These are phyloP conservation scores for Andrena cerasifolii DNA, from an alignment of 1,140 invertebrate species.

Conservation along the genomic window DNA sequence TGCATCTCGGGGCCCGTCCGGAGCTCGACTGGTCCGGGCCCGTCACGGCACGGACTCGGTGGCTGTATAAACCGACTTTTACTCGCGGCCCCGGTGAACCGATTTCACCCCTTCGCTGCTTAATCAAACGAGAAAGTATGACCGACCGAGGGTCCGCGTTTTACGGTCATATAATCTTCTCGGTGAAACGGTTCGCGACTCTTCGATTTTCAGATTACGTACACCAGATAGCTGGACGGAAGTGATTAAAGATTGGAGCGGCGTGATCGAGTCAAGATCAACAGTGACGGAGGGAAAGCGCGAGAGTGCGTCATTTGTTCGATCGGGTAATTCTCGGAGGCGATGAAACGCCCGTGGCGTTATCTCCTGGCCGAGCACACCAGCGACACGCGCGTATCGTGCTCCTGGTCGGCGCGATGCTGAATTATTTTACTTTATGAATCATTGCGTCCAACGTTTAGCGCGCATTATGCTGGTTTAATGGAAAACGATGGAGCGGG, in stretches of 20 bases:
- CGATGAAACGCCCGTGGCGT: neutral
- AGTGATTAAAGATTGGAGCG: neutral
- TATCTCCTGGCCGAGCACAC: neutral
- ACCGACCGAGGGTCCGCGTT: no score
- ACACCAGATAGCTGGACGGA: neutral
- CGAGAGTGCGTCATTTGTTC: neutral
- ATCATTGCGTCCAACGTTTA: constrained; percentile 3
- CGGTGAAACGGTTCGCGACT: no score
- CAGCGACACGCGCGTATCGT: neutral
- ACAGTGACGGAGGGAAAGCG: neutral
- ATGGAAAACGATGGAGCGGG: constrained; percentile 16
- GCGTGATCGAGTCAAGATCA: neutral
- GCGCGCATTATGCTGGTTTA: neutral
- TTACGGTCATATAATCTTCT: no score
- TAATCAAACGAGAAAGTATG: no score
- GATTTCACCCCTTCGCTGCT: no score
- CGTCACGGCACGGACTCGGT: no score
- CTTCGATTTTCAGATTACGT: no score
- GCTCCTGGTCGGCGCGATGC: neutral
- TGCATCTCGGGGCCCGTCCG: no score
- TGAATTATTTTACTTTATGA: constrained; percentile 11
- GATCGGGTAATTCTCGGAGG: neutral
- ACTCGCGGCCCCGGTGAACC: no score
- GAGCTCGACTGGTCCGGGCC: no score
- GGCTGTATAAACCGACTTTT: no score